Evolutionary conservation across 1,140 invertebrate species (phyloP).

Genomic region (Eurosta solidaginis): DNA sequence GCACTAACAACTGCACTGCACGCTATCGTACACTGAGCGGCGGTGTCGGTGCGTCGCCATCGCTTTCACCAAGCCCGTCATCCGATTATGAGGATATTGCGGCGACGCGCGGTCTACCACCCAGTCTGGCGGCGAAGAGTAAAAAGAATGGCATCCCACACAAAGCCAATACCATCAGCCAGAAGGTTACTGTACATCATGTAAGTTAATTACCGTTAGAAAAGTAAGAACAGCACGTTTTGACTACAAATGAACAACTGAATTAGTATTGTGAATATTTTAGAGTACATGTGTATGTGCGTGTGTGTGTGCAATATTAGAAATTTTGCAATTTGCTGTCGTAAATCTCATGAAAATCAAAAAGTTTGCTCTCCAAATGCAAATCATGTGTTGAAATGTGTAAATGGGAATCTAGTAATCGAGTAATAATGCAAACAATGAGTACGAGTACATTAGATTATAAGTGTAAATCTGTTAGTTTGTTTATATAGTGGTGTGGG

Average conservation of each 20-base stretch:
- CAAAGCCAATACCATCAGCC: constrained; percentile 59
- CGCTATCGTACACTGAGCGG: constrained; percentile 57
- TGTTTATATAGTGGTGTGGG: too few species aligned
- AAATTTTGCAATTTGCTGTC: constrained; percentile 16
- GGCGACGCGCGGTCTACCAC: constrained; percentile 51
- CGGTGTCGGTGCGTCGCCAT: constrained; percentile 57
- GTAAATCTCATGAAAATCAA: constrained; percentile 28
- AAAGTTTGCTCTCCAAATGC: constrained; percentile 21
- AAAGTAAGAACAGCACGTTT: background rate
- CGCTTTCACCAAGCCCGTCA: constrained; percentile 57
- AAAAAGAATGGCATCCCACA: constrained; percentile 58
- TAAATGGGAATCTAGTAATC: constrained; percentile 15
- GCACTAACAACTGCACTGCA: constrained; percentile 60
- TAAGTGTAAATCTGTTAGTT: background rate
- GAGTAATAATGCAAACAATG: constrained; percentile 3
- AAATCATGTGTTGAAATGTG: constrained; percentile 24
- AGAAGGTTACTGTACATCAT: constrained; percentile 60
- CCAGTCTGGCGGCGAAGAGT: constrained; percentile 47
- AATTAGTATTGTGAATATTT: background rate
- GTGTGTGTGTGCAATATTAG: constrained; percentile 18
- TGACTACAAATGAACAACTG: background rate
- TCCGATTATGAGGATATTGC: constrained; percentile 60
- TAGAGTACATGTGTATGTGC: background rate
- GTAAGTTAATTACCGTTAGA: constrained; percentile 51
- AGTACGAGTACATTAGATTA: background rate